A percentile compares a stretch with the other conserved stretches of the same genome.
Evolutionary conservation across 2,797 vertebrate genomes (phyloP).

Genomic region (Phyllotis vaccarum): DNA sequence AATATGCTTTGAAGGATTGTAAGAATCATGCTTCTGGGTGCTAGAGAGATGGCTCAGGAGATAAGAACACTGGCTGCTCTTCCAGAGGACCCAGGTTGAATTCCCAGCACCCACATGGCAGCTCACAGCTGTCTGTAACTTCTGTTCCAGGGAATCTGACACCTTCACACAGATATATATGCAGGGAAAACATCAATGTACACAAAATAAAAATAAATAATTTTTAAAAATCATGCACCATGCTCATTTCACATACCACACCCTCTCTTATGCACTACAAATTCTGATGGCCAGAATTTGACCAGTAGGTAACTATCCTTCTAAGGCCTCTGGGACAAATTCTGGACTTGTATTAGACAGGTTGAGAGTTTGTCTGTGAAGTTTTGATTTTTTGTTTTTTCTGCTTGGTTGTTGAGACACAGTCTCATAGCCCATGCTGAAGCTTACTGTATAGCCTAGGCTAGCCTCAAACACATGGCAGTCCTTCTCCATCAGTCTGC

Average conservation of each 20-base stretch:
- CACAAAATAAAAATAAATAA: no score
- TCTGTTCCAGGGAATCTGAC: no score
- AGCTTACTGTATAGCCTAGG: not conserved
- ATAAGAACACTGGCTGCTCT: no score
- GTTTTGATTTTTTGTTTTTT: not conserved
- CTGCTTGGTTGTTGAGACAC: not conserved
- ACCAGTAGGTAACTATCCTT: not conserved
- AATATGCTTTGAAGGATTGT: constrained; percentile 35
- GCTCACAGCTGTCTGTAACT: no score
- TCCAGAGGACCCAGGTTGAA: no score
- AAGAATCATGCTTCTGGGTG: not conserved
- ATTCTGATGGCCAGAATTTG: constrained; percentile 47
- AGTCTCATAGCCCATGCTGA: not conserved
- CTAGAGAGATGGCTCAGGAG: no score
- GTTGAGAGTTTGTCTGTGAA: not conserved
- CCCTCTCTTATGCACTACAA: not conserved
- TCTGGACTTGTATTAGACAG: not conserved
- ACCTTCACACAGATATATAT: no score
- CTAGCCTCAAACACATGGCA: not conserved
- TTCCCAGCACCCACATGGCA: no score
- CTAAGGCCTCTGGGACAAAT: not conserved
- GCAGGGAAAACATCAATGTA: no score
- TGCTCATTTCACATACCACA: not conserved
- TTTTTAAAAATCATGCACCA: not conserved
- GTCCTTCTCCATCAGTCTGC: not conserved